Percentiles rank a stretch among this genome's conserved stretches.
Evolutionary conservation across 1,140 invertebrate genomes (phyloP).

Genomic region (Heliothis subflexa): DNA sequence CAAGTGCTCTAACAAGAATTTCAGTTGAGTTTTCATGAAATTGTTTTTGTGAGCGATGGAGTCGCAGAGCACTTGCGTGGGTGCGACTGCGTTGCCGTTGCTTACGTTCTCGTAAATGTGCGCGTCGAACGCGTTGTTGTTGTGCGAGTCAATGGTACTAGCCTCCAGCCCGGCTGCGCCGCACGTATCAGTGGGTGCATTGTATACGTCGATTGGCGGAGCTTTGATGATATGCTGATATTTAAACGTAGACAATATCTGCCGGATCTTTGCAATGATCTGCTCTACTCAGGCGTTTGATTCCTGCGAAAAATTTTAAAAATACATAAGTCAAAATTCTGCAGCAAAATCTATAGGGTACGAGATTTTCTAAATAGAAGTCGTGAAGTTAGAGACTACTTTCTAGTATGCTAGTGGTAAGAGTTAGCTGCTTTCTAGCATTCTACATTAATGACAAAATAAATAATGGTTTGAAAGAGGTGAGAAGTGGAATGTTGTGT

Average conservation of each 20-base stretch:
- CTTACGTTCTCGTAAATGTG: slow-evolving; percentile 79
- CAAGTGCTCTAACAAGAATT: slow-evolving; percentile 87
- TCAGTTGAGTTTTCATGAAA: slow-evolving; percentile 85
- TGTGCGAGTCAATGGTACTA: slow-evolving; percentile 72
- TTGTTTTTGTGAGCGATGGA: slow-evolving; percentile 83
- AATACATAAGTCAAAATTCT: slow-evolving; percentile 77
- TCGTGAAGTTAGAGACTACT: slow-evolving; percentile 68
- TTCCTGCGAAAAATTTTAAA: slow-evolving; percentile 87
- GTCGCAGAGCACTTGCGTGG: slow-evolving; percentile 81
- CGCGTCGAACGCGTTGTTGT: slow-evolving; percentile 66
- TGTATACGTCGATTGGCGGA: slow-evolving; percentile 83
- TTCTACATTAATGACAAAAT: slow-evolving; percentile 70
- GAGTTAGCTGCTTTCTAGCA: slow-evolving; percentile 68
- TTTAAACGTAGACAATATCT: slow-evolving; percentile 91
- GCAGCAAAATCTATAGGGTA: slow-evolving; percentile 59
- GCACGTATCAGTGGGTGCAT: slow-evolving; percentile 71
- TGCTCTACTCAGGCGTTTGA: slow-evolving; percentile 92
- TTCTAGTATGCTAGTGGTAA: slow-evolving; percentile 70
- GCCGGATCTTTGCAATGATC: slow-evolving; percentile 92
- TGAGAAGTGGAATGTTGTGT: slow-evolving; percentile 58
- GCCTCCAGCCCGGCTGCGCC: slow-evolving; percentile 68
- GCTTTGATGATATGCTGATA: slow-evolving; percentile 88
- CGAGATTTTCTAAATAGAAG: slow-evolving; percentile 58
- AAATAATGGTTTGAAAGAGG: slow-evolving; percentile 60
- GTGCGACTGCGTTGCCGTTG: slow-evolving; percentile 78